Percentiles rank a stretch among this genome's conserved stretches.
Evolutionary conservation across 2,113 vertebrate species (phyloP).

Genomic region (Xenopus borealis): DNA sequence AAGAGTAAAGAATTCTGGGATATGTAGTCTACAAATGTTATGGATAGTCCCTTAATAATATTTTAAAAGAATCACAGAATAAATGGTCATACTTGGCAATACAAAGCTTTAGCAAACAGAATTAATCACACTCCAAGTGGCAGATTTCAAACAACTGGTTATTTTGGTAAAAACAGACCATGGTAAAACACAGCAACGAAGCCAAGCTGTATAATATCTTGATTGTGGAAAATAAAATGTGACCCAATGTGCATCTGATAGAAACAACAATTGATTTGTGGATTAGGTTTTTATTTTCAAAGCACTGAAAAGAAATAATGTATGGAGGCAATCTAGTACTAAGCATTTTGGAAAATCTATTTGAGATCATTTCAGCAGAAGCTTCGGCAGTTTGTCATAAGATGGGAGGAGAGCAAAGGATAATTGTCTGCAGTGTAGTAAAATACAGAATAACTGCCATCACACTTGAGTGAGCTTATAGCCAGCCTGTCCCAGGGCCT

Average conservation of each 20-base stretch:
- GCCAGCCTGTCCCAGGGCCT: constrained; percentile 98
- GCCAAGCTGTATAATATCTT: no score
- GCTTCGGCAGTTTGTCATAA: constrained; percentile 99
- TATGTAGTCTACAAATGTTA: no score
- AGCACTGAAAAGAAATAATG: constrained; percentile 99
- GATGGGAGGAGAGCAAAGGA: constrained; percentile 97
- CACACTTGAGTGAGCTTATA: constrained; percentile 99
- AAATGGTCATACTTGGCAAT: no score
- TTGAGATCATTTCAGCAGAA: constrained; percentile 99
- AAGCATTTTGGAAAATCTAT: constrained; percentile 99
- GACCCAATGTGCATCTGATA: constrained; percentile 49
- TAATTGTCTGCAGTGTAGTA: constrained; percentile 99
- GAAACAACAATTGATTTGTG: constrained; percentile 92
- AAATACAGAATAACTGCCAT: constrained; percentile 99
- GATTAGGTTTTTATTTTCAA: constrained; percentile 94
- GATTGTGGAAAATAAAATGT: no score
- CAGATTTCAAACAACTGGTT: no score
- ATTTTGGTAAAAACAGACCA: no score
- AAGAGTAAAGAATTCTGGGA: no score
- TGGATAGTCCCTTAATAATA: no score
- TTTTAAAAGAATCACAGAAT: no score
- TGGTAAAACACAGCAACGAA: no score
- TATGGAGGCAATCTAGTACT: constrained; percentile 99
- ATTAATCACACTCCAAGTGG: no score
- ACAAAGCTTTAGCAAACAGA: no score